Base-by-base conservation (phyloP, 1,140 invertebrate species). In the Hirudo medicinalis region DNA sequence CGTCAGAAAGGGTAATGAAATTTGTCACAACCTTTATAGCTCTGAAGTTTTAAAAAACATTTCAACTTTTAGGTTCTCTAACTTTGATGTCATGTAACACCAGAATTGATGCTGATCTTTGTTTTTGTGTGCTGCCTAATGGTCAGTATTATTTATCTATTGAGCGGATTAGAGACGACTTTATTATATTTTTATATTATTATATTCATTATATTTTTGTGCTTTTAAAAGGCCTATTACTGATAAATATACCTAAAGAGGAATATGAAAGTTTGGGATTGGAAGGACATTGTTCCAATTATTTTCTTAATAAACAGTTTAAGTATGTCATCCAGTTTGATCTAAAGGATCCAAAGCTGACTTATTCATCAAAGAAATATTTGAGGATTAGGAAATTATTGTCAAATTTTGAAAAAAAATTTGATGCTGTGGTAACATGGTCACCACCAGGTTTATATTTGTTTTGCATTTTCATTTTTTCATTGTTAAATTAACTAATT, bases 261-360 rank as follows among this genome's bases (percentile, higher is more conserved):
- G 29, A 22, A 25, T 63, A 63, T 32, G 22, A 63, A 32, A 25
- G 57, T n/a, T 63, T 63, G 57, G 57, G 57, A 63, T n/a, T 63
- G 22, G 22, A 63, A 63, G 57, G 57, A 20, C 57, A 22, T 6
- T 32, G 22, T 25, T 63, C 57, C 13, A 63, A 63, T 25, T 63
- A 25, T 63, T 32, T 25, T 32, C 57, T 25, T 22, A 63, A 63
- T 22, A 25, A 22, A 11, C 22, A 63, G 19, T 63, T 32, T 25
- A 63, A 63, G 15, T 63, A 63, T 63, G 57, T 63, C 57, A 63
- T 63, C 15, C 22, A 63, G 19, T 22, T 63, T 32, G 29, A 63
- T 63, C 19, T 63, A 63, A 63, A 63, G 19, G 57, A 63, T 49
- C 43, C 43, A 49, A 49, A 49, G 19, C 29, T 63, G 57, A 22